Base-by-base conservation (phyloP, 2,113 vertebrate species). In the Ammodytes dubius region DNA sequence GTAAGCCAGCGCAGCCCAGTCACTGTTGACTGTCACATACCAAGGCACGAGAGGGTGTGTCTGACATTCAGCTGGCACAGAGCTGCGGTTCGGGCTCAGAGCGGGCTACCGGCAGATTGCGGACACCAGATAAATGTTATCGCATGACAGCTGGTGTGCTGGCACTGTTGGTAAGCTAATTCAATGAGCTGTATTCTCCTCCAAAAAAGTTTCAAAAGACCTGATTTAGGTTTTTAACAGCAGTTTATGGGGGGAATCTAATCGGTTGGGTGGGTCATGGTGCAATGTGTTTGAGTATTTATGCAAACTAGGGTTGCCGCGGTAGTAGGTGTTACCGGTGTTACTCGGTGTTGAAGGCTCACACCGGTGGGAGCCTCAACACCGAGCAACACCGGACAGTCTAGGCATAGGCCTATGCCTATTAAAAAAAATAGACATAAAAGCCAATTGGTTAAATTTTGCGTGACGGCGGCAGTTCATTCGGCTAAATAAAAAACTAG, bases 1-100 rank as follows among this genome's bases (percentile, higher is more conserved):
- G 81, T 73, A 80, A 75, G 74, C 70, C 82, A 39, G 81, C 27
- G 13, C 58, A 79, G 78, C 68, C 49, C 64, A 70, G 73, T 79
- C 76, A 76, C 84, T 86, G 79, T 77, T 86, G 82, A 90, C 79
- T 75, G 79, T 83, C 77, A 57, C 85, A 91, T 89, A 88, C 88
- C 83, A 70, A 77, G 58, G 70, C 79, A 71, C 1, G 58, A 87
- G 58, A 87, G 88, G 90, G 89, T 82, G 89, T 91, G 93, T 84
- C 90, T 72, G 76, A 83, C 75, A 76, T 84, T 87, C 82, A 86
- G 79, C 85, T 90, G 73, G 84, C 82, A 79, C 57, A 7, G 40
- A 79, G 49, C 64, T 35, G 42, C 15, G 77, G 69, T 70, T 68
- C 6, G 40, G 27, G 65, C 84, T 90, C 35, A 77, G 79, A 87